Conservation (phyloP, 2,888 invertebrate species). For the Hipparchia sbordonii region DNA sequence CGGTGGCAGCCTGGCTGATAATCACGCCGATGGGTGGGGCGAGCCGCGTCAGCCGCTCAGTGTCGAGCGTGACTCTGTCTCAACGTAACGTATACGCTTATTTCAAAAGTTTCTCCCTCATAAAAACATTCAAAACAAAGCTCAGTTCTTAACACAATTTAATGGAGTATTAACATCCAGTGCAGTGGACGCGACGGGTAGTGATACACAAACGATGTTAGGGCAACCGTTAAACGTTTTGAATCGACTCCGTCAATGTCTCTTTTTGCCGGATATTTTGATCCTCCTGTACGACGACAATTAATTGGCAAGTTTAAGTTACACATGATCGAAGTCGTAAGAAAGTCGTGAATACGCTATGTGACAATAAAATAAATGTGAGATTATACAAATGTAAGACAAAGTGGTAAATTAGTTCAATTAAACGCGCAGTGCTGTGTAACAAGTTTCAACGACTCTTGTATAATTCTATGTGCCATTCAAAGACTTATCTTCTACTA, state of each 20-base stretch:
- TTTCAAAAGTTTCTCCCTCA: conserved; percentile 30
- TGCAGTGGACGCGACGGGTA: conserved; percentile 29
- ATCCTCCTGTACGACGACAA: conserved; percentile 78
- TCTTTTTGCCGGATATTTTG: conserved; percentile 69
- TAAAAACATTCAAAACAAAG: conserved; percentile 29
- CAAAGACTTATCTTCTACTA: conserved; percentile 60
- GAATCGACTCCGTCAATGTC: conserved; percentile 68
- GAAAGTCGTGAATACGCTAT: conserved; percentile 40
- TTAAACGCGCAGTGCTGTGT: conserved; percentile 26
- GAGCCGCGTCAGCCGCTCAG: conserved; percentile 62
- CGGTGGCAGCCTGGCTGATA: conserved; percentile 67
- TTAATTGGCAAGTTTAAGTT: conserved; percentile 47
- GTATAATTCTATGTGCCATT: conserved; percentile 65
- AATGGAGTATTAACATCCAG: conserved; percentile 29
- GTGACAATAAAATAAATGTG: conserved; percentile 31
- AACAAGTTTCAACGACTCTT: conserved; percentile 34
- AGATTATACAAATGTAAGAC: conserved; percentile 32
- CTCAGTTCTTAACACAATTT: conserved; percentile 29
- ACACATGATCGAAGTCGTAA: conserved; percentile 24
- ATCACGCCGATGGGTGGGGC: conserved; percentile 76
- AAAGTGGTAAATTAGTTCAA: conserved; percentile 28
- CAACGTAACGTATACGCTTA: conserved; percentile 46
- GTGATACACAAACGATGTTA: conserved; percentile 66
- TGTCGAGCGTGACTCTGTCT: conserved; percentile 62
- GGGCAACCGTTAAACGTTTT: conserved; percentile 72